phyloP scores from a whole-genome alignment of 2,797 vertebrate genomes.

The Syndactyla subalaris region DNA sequence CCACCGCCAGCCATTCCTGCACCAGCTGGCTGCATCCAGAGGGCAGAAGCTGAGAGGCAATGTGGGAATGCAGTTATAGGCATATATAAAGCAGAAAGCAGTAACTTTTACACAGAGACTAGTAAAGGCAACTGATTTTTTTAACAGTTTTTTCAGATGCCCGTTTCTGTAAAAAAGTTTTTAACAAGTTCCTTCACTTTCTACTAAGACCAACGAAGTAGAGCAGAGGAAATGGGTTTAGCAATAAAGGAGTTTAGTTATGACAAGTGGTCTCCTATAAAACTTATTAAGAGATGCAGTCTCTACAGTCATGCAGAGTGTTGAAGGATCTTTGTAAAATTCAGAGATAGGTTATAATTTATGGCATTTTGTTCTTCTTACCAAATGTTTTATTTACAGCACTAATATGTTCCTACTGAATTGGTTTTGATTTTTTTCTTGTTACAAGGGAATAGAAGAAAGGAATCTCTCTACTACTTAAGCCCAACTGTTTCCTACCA shows the following conservation, averaged over 20 bases:
- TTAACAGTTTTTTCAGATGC: background rate
- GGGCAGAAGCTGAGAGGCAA: background rate
- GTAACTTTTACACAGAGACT: background rate
- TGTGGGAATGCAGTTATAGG: background rate
- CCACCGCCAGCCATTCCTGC: rapidly evolving
- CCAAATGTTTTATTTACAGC: background rate
- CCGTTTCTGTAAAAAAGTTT: background rate
- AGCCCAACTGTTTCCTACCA: background rate
- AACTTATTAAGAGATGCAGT: background rate
- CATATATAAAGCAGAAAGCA: background rate
- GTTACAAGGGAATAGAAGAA: background rate
- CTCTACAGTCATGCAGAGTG: background rate
- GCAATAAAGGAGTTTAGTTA: background rate
- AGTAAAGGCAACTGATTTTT: background rate
- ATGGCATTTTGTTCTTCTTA: background rate
- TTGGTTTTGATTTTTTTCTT: rapidly evolving
- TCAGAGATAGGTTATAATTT: background rate
- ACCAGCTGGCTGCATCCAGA: background rate
- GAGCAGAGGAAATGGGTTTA: background rate
- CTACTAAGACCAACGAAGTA: background rate
- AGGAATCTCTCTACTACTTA: background rate
- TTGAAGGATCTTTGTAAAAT: background rate
- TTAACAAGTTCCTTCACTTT: background rate
- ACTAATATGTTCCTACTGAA: background rate
- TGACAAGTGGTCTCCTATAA: background rate